Evolutionary conservation across 2,888 invertebrate species (phyloP), one percentile per base, ranked within the genome.

Genomic region (Helicoverpa assulta): DNA sequence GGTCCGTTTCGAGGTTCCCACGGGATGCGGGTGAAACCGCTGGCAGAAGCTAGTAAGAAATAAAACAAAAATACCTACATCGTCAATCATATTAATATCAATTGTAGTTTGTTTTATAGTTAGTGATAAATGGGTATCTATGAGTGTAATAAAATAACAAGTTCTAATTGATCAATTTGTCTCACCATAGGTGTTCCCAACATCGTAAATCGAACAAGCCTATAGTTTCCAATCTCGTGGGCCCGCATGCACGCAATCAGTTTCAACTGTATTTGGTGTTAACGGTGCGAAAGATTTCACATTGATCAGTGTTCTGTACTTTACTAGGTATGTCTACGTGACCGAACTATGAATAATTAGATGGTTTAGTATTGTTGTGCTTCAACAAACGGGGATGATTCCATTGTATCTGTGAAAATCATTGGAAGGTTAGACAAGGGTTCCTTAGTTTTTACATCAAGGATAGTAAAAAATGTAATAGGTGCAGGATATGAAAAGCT

Each of bases 211-310:
- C 5, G 33, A 57, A 67, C 26, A n/a, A n/a, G 18, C 59, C 56
- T 58, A 59, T 58, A 50, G 58, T 51, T 62, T 53, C 60, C 33
- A 51, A 79, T 62, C 62, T 61, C 52, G 14, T 14, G n/a, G 6
- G 21, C 80, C 75, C 76, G 76, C 80, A 79, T 79, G 16, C 51
- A 19, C 14, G 65, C 18, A 68, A 74, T 79, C 53, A 79, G 65
- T 65, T 58, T 8, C 12, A 56, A 47, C 29, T 37, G 18, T 67
- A 53, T 60, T 50, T 26, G 59, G 21, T 52, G 40, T 26, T 59
- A 65, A 76, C 73, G 50, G 52, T 33, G 60, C 61, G 54, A 52
- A 74, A 52, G 60, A 64, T 62, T 68, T 43, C 79, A 37, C 26
- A 62, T 67, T 62, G 19, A 59, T 53, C 54, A 66, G 21, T 78